phyloP scores from a whole-genome alignment of 37 sponge, comb jelly and placozoan genomes.

The Eunapius fragilis region DNA sequence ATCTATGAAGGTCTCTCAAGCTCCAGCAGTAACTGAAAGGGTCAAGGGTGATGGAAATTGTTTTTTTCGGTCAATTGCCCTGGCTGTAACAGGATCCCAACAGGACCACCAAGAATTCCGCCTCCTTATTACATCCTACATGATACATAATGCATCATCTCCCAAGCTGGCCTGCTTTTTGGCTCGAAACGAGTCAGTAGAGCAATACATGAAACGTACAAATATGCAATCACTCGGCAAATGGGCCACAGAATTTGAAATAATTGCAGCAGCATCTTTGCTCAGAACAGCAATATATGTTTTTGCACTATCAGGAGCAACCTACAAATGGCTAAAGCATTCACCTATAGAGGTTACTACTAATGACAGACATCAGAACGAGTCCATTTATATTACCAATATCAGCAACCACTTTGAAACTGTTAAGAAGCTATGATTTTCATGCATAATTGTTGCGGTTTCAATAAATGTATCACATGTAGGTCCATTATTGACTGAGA shows the following conservation, averaged over 20 bases:
- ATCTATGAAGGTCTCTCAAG: background rate
- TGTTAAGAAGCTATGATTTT: background rate
- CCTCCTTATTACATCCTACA: background rate
- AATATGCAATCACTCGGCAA: background rate
- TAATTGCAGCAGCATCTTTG: background rate
- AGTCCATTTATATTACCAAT: background rate
- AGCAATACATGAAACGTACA: background rate
- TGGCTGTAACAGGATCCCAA: background rate
- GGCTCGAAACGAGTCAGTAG: background rate
- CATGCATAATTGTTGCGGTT: background rate
- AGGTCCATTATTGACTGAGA: too few relatives aligned
- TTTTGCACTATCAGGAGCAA: background rate
- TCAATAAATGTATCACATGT: background rate
- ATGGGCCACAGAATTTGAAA: background rate
- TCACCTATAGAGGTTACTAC: background rate
- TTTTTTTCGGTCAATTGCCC: background rate
- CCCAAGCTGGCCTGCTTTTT: background rate
- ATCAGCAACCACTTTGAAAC: background rate
- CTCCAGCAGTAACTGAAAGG: background rate
- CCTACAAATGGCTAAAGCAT: background rate
- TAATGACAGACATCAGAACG: background rate
- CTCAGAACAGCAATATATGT: background rate
- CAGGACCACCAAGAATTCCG: background rate
- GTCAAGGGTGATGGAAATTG: background rate
- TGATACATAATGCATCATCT: background rate